These are phyloP conservation scores for Drosophila mimetica DNA, from an alignment of 2,888 invertebrate genomes.

Conservation along the genomic window DNA sequence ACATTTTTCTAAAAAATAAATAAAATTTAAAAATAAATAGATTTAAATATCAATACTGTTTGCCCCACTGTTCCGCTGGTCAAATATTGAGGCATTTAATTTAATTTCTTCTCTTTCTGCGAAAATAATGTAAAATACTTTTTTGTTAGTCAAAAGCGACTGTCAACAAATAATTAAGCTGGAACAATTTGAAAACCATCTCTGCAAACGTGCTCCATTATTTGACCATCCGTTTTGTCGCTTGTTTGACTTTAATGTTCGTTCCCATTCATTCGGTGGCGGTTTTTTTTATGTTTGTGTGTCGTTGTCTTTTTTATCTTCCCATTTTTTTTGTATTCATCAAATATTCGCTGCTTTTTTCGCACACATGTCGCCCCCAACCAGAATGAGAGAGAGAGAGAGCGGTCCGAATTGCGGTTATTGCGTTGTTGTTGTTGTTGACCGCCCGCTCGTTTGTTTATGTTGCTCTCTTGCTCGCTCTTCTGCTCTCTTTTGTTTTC, in stretches of 20 bases:
- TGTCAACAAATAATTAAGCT: slow-evolving; percentile 20
- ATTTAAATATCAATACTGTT: neutral
- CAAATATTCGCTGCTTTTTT: slow-evolving; percentile 47
- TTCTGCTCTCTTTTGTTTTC: slow-evolving; percentile 53
- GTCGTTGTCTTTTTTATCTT: slow-evolving; percentile 65
- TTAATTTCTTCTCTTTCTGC: neutral
- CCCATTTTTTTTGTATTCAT: slow-evolving; percentile 53
- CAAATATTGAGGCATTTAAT: neutral
- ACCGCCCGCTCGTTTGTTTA: slow-evolving; percentile 71
- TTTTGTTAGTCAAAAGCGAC: slow-evolving; percentile 1
- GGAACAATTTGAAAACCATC: slow-evolving; percentile 14
- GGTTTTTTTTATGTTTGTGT: slow-evolving; percentile 55
- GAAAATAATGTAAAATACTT: neutral
- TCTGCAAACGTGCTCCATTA: slow-evolving; percentile 14
- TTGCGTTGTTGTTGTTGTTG: slow-evolving; percentile 19
- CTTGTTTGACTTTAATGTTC: slow-evolving; percentile 60
- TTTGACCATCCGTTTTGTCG: slow-evolving; percentile 27
- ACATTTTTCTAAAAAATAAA: neutral
- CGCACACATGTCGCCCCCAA: slow-evolving; percentile 48
- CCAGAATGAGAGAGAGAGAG: slow-evolving; percentile 17
- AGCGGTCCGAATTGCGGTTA: slow-evolving; percentile 56
- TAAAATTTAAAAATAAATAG: neutral
- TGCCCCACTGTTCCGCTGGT: neutral
- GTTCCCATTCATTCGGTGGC: slow-evolving; percentile 72
- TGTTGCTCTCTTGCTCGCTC: slow-evolving; percentile 68